Evolutionary conservation across 2,888 invertebrate species (phyloP).

Genomic region (Leptinotarsa haldemani): DNA sequence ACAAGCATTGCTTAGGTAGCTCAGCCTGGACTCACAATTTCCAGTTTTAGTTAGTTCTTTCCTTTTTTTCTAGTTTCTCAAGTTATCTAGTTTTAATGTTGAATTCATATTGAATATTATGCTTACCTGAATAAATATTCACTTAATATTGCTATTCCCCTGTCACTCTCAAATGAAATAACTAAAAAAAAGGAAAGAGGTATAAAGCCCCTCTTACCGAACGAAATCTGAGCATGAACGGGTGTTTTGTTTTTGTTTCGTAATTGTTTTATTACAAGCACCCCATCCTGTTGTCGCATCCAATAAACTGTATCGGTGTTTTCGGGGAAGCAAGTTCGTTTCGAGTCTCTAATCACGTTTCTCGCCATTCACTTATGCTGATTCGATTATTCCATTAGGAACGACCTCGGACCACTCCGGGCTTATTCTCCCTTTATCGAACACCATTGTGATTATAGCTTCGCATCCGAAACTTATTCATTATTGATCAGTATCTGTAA

Average conservation of each 20-base stretch:
- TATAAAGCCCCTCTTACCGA: neutral
- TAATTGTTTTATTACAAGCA: constrained; percentile 9
- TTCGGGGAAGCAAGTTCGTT: constrained; percentile 22
- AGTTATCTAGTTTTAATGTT: too few relatives aligned
- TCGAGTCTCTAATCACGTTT: constrained; percentile 30
- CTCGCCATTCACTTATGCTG: constrained; percentile 33
- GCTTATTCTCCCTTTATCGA: constrained; percentile 13
- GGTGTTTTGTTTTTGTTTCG: constrained; percentile 12
- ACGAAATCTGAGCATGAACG: constrained; percentile 17
- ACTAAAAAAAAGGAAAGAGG: too few relatives aligned
- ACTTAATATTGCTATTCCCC: too few relatives aligned
- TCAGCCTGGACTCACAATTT: too few relatives aligned
- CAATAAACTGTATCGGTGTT: constrained; percentile 24
- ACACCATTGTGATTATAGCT: constrained; percentile 17
- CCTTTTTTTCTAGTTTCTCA: too few relatives aligned
- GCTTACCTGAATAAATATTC: too few relatives aligned
- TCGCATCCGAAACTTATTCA: constrained; percentile 5
- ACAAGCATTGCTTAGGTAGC: too few relatives aligned
- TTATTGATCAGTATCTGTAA: constrained; percentile 11
- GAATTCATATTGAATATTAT: too few relatives aligned
- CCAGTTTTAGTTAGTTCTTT: too few relatives aligned
- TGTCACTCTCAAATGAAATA: too few relatives aligned
- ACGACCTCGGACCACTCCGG: constrained; percentile 4
- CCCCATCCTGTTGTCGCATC: constrained; percentile 27
- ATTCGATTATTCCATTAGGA: constrained; percentile 31